Percentiles rank a stretch among this genome's conserved stretches.
These are phyloP conservation scores for Pangasius djambal DNA, from an alignment of 2,797 vertebrate species.

Conservation along the genomic window DNA sequence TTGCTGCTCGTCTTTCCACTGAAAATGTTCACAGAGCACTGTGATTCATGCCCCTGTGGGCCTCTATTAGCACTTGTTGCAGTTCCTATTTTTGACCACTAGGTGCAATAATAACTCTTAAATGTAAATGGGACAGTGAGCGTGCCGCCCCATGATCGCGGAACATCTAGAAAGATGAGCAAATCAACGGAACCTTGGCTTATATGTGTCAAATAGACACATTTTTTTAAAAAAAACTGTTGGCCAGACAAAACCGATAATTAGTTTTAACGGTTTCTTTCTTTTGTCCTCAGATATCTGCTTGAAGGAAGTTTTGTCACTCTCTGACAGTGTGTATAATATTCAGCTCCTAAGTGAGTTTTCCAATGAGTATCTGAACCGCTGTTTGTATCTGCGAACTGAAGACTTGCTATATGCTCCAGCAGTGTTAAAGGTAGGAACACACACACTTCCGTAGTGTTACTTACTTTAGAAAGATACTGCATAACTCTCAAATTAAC, in stretches of 20 bases:
- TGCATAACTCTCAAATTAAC: neutral
- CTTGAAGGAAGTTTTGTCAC: slow-evolving; percentile 89
- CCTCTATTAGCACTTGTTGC: neutral
- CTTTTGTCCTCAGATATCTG: slow-evolving; percentile 83
- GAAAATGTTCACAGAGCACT: neutral
- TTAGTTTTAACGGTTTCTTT: neutral
- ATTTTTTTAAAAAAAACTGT: neutral
- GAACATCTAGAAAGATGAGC: neutral
- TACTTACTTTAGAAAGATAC: neutral
- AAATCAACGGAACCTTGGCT: neutral
- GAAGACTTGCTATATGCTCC: slow-evolving; percentile 94
- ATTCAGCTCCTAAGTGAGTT: slow-evolving; percentile 91
- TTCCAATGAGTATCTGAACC: slow-evolving; percentile 87
- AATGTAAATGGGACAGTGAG: neutral
- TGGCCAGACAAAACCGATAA: neutral
- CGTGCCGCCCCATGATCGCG: neutral
- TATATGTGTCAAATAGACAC: neutral
- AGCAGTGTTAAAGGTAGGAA: slow-evolving; percentile 86
- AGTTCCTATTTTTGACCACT: neutral
- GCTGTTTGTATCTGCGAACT: slow-evolving; percentile 88
- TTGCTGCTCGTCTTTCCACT: neutral
- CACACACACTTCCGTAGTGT: neutral
- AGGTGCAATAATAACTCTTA: neutral
- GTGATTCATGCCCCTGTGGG: neutral
- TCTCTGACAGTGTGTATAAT: slow-evolving; percentile 92